phyloP scores from a whole-genome alignment of 2,113 vertebrate species.

The Rallus limicola region DNA sequence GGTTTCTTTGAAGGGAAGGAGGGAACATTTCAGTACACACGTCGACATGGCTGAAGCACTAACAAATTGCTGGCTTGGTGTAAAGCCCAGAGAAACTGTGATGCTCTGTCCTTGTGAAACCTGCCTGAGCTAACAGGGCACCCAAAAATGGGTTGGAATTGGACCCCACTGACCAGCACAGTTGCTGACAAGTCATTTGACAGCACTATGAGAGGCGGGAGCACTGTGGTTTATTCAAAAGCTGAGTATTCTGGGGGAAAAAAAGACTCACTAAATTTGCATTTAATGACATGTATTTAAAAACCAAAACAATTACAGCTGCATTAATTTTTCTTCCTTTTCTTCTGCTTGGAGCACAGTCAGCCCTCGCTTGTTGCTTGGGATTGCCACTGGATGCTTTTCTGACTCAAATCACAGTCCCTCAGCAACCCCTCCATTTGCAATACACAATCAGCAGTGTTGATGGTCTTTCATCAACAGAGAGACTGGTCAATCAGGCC shows the following conservation, averaged over 20 bases:
- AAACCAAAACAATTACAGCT: conserved; percentile 29
- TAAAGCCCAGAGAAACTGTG: background rate
- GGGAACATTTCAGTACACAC: background rate
- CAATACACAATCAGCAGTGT: background rate
- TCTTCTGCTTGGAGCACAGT: background rate
- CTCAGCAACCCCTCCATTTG: background rate
- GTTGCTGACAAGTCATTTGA: conserved; percentile 48
- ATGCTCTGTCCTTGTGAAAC: background rate
- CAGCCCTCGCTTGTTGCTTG: background rate
- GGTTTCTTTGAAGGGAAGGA: background rate
- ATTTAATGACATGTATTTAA: conserved; percentile 30
- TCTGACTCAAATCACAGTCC: background rate
- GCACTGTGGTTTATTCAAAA: conserved; percentile 4
- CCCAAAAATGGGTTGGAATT: conserved; percentile 40
- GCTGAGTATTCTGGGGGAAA: background rate
- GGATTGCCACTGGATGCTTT: background rate
- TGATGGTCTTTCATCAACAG: background rate
- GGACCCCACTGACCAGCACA: conserved; percentile 1
- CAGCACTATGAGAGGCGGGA: background rate
- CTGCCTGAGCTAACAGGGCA: background rate
- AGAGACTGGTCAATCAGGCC: background rate
- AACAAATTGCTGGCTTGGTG: background rate
- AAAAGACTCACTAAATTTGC: conserved; percentile 34
- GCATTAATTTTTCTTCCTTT: conserved; percentile 32
- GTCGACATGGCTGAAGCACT: background rate